phyloP scores from a whole-genome alignment of 2,888 invertebrate species.

The Aelia acuminata region DNA sequence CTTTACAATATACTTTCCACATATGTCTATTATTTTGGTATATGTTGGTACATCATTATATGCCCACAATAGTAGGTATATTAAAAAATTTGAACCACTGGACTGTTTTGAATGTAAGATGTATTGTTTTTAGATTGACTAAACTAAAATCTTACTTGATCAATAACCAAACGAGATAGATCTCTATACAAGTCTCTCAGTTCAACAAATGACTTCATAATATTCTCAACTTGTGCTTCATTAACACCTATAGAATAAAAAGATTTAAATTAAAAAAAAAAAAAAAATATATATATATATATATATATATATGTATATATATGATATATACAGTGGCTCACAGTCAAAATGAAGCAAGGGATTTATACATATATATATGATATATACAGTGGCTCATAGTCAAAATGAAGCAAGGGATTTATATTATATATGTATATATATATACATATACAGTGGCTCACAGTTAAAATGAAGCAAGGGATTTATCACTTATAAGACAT shows the following conservation, averaged over 20 bases:
- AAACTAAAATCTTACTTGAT: constrained; percentile 71
- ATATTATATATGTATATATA: too few relatives aligned
- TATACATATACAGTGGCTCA: too few relatives aligned
- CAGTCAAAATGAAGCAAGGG: too few relatives aligned
- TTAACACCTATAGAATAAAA: constrained; percentile 70
- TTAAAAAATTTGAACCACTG: not conserved
- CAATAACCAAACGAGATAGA: constrained; percentile 74
- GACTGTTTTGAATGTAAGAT: not conserved
- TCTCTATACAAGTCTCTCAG: constrained; percentile 94
- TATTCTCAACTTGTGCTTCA: constrained; percentile 90
- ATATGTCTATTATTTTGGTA: too few relatives aligned
- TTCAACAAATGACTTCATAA: constrained; percentile 93
- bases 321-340: too few relatives aligned
- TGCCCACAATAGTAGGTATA: not conserved
- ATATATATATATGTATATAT: too few relatives aligned
- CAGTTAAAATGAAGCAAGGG: too few relatives aligned
- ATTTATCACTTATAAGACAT: too few relatives aligned
- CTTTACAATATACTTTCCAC: too few relatives aligned
- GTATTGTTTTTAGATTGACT: not conserved
- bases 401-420: too few relatives aligned
- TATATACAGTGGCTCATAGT: too few relatives aligned
- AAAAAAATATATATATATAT: not conserved
- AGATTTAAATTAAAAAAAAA: not conserved
- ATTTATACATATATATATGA: too few relatives aligned
- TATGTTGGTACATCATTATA: not conserved